These are phyloP conservation scores for Drosophila bipectinata DNA, from an alignment of 1,140 invertebrate species.

Conservation along the genomic window DNA sequence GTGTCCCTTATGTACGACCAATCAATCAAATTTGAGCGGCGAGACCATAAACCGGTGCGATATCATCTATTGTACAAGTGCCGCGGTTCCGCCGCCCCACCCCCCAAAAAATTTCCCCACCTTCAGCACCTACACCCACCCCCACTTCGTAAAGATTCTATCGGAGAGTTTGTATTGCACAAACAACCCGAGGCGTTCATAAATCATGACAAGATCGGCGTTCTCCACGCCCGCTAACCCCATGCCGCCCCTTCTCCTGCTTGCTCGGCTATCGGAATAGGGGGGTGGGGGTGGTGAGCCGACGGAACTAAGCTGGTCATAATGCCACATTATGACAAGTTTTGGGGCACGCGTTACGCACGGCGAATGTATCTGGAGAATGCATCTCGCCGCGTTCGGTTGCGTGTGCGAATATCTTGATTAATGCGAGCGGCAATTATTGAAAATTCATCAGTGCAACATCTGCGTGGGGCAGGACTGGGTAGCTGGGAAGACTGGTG, in stretches of 20 bases:
- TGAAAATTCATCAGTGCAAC: constrained; percentile 29
- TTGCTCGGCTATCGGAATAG: background rate
- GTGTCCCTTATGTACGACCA: constrained; percentile 35
- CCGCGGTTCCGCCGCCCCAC: background rate
- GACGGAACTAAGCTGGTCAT: constrained; percentile 33
- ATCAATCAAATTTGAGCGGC: constrained; percentile 63
- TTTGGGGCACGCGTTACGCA: constrained; percentile 56
- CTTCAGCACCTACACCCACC: background rate
- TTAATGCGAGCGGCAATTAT: constrained; percentile 45
- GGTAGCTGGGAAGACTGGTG: background rate
- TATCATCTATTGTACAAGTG: constrained; percentile 58
- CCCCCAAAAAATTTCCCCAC: background rate
- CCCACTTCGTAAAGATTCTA: constrained; percentile 21
- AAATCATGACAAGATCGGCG: constrained; percentile 65
- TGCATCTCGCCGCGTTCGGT: constrained; percentile 9
- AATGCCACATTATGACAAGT: constrained; percentile 59
- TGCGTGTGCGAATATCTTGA: constrained; percentile 52
- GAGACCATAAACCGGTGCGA: constrained; percentile 51
- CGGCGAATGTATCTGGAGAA: constrained; percentile 28
- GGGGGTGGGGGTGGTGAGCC: background rate
- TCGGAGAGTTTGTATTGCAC: constrained; percentile 44
- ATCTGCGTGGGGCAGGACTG: background rate
- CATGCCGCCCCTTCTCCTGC: too few relatives aligned
- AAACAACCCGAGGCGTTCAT: constrained; percentile 36
- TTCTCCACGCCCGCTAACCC: background rate